Base-by-base conservation (phyloP, 2,797 vertebrate genomes). In the Leptatherina wallacei region DNA sequence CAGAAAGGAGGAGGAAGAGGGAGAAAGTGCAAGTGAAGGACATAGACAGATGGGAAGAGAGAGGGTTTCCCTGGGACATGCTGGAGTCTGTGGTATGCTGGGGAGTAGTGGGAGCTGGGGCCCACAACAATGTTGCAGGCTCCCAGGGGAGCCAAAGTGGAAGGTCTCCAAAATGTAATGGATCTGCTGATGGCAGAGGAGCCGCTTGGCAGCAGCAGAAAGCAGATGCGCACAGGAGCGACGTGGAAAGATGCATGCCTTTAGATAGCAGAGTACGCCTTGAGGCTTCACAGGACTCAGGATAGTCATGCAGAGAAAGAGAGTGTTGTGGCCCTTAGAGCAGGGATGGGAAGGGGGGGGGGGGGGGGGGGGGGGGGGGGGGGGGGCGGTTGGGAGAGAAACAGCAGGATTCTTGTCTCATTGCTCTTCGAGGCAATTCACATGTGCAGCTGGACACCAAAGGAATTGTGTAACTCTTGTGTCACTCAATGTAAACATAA, bases 401-500 rank as follows among this genome's bases (percentile, higher is more conserved):
- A 88, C 85, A 86, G 77, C 83, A 71, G 78, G 80, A 82, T 51
- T 79, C 78, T 88, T 87, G 88, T 89, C 69, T 85, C 13, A 52
- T 66, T 57, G 73, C 83, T 77, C 77, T 67, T 71, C 59, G n/a
- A 65, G 83, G 81, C 73, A 76, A 65, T 85, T 63, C 75, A 61
- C 75, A 77, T 72, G 77, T 75, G 83, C 90, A 91, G 85, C 90
- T 91, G 88, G 85, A 87, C 88, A 65, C 84, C 86, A 79, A 75
- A 85, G 89, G 77, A 89, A 85, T 69, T 32, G 67, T 69, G 85
- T 88, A 79, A 82, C 57, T 80, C 80, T 86, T 71, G 64, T 69
- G 84, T 89, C 84, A 58, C 81, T 36, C 65, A 81, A 65, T 88
- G 71, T 94, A 93, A 93, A 94, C 92, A 94, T 60, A 89, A 89